Percentiles rank a stretch among this genome's conserved stretches.
These are phyloP conservation scores for Poecilia gillii DNA, from an alignment of 2,797 vertebrate species.

Conservation along the genomic window DNA sequence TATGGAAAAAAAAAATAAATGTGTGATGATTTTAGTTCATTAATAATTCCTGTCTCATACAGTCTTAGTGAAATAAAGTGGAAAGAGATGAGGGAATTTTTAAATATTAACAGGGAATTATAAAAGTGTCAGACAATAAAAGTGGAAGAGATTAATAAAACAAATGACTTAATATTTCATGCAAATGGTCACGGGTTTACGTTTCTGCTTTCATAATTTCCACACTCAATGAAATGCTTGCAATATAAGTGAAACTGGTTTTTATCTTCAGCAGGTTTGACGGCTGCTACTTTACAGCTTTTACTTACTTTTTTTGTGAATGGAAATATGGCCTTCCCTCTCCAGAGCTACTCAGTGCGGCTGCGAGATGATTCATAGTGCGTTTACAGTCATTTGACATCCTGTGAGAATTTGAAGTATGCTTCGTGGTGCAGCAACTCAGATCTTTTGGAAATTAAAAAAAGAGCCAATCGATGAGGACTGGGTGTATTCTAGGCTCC, in stretches of 20 bases:
- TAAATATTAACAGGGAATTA: not conserved
- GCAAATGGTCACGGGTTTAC: not conserved
- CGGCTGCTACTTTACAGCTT: conserved; percentile 9
- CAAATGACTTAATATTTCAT: not conserved
- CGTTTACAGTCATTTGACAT: conserved; percentile 58
- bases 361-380: conserved; percentile 59
- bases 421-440: conserved; percentile 37
- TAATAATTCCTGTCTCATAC: not conserved
- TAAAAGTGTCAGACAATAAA: conserved; percentile 3
- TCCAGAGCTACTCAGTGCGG: conserved; percentile 44
- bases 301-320: conserved; percentile 34
- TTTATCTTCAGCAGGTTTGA: conserved; percentile 11
- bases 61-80: conserved; percentile 3
- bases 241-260: not conserved
- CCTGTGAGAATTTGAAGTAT: conserved; percentile 39
- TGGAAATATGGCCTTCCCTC: conserved; percentile 40
- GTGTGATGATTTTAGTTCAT: not conserved
- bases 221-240: not conserved
- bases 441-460: conserved; percentile 31
- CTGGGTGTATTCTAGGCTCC: not conserved
- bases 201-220: not conserved
- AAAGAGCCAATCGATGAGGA: not conserved
- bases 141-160: conserved; percentile 8
- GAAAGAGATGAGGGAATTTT: conserved; percentile 6
- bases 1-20: not conserved